These are phyloP conservation scores for Papilio xuthus DNA, from an alignment of 1,140 invertebrate species.

Conservation along the genomic window DNA sequence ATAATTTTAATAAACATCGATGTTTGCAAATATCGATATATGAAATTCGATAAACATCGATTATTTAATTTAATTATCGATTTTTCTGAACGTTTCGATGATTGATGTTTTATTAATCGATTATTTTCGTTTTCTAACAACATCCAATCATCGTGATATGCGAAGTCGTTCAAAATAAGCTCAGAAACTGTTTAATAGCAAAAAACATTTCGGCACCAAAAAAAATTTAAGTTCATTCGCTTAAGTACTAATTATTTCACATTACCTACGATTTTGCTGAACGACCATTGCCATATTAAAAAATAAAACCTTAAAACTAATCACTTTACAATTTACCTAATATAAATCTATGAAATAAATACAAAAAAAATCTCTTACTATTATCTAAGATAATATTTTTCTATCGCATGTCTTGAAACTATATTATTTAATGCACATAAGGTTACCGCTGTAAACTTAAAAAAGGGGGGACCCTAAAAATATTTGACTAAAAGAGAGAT, in stretches of 20 bases:
- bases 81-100: neutral
- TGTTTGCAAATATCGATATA: neutral
- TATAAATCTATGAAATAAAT: conserved; percentile 82
- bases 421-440: conserved; percentile 77
- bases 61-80: neutral
- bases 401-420: conserved; percentile 78
- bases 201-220: conserved; percentile 54
- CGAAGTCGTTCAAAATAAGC: conserved; percentile 23
- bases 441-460: conserved; percentile 63
- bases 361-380: conserved; percentile 79
- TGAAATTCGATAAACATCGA: neutral
- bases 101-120: neutral
- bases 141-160: neutral
- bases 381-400: conserved; percentile 78
- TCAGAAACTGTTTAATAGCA: conserved; percentile 42
- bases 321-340: conserved; percentile 80
- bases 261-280: conserved; percentile 63
- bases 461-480: conserved; percentile 78
- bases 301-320: conserved; percentile 75
- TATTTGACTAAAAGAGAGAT: conserved; percentile 88
- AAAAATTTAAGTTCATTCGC: conserved; percentile 70
- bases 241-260: conserved; percentile 76
- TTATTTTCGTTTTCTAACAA: neutral
- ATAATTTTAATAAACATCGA: neutral
- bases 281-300: conserved; percentile 79